These are phyloP conservation scores for Smutsia gigantea DNA, from an alignment of 2,797 vertebrate species.

Conservation along the genomic window DNA sequence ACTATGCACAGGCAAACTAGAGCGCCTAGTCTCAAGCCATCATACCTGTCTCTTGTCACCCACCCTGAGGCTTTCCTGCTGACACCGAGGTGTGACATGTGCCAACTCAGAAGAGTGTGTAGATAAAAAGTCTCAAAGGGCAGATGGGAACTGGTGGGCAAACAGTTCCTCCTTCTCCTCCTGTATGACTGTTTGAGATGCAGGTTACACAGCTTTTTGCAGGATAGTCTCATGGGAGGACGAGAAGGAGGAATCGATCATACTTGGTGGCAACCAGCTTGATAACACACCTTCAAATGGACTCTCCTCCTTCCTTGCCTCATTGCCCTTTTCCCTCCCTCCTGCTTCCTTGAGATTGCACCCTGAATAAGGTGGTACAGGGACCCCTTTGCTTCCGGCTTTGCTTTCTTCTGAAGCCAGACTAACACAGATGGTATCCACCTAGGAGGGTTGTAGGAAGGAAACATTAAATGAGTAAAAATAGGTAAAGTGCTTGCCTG, in stretches of 20 bases:
- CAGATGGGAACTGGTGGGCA: not conserved
- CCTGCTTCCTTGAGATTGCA: not conserved
- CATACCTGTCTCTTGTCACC: not conserved
- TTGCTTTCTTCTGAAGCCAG: not conserved
- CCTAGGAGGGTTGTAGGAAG: not conserved
- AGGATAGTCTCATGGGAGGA: not conserved
- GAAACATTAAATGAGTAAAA: slow-evolving; percentile 33
- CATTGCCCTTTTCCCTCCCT: not conserved
- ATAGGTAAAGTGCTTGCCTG: not conserved
- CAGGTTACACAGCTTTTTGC: not conserved
- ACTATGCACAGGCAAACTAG: not conserved
- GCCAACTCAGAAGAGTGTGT: not conserved
- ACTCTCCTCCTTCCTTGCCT: not conserved
- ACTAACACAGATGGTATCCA: not conserved
- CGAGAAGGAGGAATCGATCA: not conserved
- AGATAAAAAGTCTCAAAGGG: not conserved
- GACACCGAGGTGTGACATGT: not conserved
- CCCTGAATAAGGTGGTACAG: not conserved
- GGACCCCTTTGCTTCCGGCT: not conserved
- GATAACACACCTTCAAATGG: not conserved
- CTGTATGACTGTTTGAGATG: not conserved
- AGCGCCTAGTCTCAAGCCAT: not conserved
- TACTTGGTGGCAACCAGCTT: not conserved
- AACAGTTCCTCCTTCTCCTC: not conserved
- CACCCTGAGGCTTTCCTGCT: not conserved